A percentile compares a stretch with the other conserved stretches of the same genome.
Conservation (phyloP, 2,113 vertebrate species). For the Carassius carassius region DNA sequence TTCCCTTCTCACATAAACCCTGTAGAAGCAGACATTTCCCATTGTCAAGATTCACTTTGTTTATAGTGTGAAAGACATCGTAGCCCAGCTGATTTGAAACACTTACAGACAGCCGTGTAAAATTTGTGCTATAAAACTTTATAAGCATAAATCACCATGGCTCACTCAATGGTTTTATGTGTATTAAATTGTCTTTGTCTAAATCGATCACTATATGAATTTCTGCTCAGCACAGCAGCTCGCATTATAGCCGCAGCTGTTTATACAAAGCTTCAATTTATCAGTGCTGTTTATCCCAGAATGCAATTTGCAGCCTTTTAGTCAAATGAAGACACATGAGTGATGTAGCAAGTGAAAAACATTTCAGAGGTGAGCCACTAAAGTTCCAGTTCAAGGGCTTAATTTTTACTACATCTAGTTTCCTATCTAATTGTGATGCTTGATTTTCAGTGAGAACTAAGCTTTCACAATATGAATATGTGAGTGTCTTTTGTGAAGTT, state of each 20-base stretch:
- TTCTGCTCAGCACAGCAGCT: conserved; percentile 44
- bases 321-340: conserved; percentile 65
- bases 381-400: conserved; percentile 8
- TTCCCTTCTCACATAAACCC: not conserved
- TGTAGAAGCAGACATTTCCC: not conserved
- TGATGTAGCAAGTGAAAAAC: conserved; percentile 41
- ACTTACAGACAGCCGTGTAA: conserved; percentile 45
- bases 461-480: not conserved
- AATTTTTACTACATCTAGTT: conserved; percentile 13
- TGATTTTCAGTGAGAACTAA: not conserved
- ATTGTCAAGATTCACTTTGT: not conserved
- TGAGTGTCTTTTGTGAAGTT: not conserved
- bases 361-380: conserved; percentile 30
- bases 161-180: conserved; percentile 52
- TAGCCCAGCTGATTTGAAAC: conserved; percentile 31
- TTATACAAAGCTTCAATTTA: conserved; percentile 65
- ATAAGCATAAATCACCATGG: conserved; percentile 61
- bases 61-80: not conserved
- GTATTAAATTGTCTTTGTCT: conserved; percentile 66
- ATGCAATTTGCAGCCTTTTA: conserved; percentile 62
- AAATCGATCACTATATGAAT: conserved; percentile 59
- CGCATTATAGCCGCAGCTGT: conserved; percentile 59
- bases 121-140: conserved; percentile 57
- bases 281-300: conserved; percentile 64
- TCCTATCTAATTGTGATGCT: not conserved